Evolutionary conservation across 2,888 invertebrate species (phyloP).

Genomic region (Cecidostiba fungosa): DNA sequence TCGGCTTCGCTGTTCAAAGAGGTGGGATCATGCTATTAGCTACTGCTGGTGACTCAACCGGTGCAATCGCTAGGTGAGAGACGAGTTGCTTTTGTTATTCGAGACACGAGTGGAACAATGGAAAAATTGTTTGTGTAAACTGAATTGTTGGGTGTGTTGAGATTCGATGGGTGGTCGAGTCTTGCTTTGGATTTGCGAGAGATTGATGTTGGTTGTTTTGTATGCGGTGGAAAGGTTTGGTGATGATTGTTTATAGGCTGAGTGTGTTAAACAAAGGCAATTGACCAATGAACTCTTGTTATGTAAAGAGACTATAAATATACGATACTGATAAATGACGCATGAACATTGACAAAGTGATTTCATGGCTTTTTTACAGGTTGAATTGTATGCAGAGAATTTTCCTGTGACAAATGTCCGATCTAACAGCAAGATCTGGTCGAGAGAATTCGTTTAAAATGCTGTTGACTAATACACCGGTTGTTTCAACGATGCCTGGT

Average conservation of each 20-base stretch:
- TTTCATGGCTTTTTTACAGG: neutral
- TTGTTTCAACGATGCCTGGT: constrained; percentile 55
- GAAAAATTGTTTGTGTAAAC: neutral
- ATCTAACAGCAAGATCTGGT: constrained; percentile 30
- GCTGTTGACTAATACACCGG: constrained; percentile 65
- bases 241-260: too few species aligned
- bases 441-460: constrained; percentile 66
- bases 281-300: too few species aligned
- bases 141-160: neutral
- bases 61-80: constrained; percentile 1
- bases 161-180: neutral
- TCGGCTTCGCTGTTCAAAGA: too few species aligned
- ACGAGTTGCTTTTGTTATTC: constrained; percentile 4
- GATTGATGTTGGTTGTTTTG: neutral
- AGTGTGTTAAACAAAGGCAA: too few species aligned
- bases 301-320: neutral
- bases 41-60: neutral
- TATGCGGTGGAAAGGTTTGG: too few species aligned
- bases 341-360: too few species aligned
- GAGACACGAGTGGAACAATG: neutral
- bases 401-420: constrained; percentile 36
- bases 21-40: constrained; percentile 7
- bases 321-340: neutral
- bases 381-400: constrained; percentile 25
- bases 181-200: neutral